Evolutionary conservation across 1,140 invertebrate species (phyloP).

Genomic region (Hesperophylax magnus): DNA sequence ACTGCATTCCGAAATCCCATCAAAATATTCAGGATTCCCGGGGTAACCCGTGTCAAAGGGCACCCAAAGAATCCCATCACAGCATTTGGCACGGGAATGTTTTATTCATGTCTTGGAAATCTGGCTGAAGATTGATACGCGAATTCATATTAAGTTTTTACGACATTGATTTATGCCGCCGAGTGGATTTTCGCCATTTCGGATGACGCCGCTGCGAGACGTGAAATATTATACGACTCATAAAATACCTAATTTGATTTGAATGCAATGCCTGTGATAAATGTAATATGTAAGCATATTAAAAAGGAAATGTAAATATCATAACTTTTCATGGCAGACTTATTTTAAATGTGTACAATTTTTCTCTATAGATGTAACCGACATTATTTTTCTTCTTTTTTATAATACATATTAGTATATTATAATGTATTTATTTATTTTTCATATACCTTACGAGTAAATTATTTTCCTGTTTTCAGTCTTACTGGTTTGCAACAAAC

Average conservation of each 20-base stretch:
- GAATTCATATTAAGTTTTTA: conserved; percentile 57
- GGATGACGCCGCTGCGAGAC: neutral
- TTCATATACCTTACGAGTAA: too few relatives aligned
- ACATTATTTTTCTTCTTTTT: too few relatives aligned
- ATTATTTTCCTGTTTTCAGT: too few relatives aligned
- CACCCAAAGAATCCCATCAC: conserved; percentile 9
- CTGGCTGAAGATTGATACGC: conserved; percentile 55
- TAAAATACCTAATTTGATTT: conserved; percentile 12
- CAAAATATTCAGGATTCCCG: conserved; percentile 29
- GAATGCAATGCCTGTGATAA: neutral
- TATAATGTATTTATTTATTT: too few relatives aligned
- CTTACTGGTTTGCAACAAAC: too few relatives aligned
- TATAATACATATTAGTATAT: too few relatives aligned
- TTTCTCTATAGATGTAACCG: too few relatives aligned
- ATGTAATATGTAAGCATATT: neutral
- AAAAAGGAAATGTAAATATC: too few relatives aligned
- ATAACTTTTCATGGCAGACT: too few relatives aligned
- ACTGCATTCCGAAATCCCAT: too few relatives aligned
- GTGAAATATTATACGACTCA: conserved; percentile 10
- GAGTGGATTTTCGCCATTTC: conserved; percentile 15
- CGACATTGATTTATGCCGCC: conserved; percentile 45
- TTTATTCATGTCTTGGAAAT: conserved; percentile 56
- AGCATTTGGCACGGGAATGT: conserved; percentile 35
- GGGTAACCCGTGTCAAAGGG: conserved; percentile 37
- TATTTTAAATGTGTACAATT: too few relatives aligned